Evolutionary conservation across 2,797 vertebrate species (phyloP), one percentile per base, ranked within the genome.

Genomic region (Manis javanica): DNA sequence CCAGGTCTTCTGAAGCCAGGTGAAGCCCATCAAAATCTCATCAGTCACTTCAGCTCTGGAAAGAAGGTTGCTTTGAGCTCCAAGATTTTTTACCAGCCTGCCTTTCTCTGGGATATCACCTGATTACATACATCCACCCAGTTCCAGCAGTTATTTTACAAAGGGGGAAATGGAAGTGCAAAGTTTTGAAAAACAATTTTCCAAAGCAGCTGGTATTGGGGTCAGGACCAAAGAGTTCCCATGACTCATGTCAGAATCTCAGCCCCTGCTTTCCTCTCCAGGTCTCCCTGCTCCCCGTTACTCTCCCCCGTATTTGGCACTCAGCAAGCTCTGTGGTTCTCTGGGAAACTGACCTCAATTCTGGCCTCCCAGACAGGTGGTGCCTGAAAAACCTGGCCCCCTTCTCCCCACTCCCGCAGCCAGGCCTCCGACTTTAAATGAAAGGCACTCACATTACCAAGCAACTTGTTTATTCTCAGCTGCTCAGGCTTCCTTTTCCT

Each of bases 361-460:
- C 51, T 23, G 29, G 26, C 18, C 57, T 19, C 66, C 26, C 18
- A 75, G 57, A 87, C 96, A 97, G 96, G 78, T 85, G 90, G 86
- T n/a, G 75, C 75, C 83, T 13, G 68, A 93, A 71, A 31, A 39
- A 26, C 59, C 57, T 61, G 53, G 79, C 64, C 64, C 72, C 39
- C 83, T 81, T 53, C 37, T 21, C 77, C 91, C 84, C 91, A 23
- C 74, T 8, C 34, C 13, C 1, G 1, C 23, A 88, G 75, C 94
- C 69, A 61, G 88, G 83, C 86, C 69, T 97, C 90, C 39, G 81
- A 72, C 83, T 96, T 97, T 63, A 96, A 82, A 94, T 88, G 96
- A 92, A 94, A 95, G 84, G 86, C 64, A 91, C 89, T 98, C 97
- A 4, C 31, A 78, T 98, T 75, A 95, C 90, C 69, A 87, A 91